Conservation (phyloP, 2,113 vertebrate genomes). For the Ornithorhynchus anatinus region DNA sequence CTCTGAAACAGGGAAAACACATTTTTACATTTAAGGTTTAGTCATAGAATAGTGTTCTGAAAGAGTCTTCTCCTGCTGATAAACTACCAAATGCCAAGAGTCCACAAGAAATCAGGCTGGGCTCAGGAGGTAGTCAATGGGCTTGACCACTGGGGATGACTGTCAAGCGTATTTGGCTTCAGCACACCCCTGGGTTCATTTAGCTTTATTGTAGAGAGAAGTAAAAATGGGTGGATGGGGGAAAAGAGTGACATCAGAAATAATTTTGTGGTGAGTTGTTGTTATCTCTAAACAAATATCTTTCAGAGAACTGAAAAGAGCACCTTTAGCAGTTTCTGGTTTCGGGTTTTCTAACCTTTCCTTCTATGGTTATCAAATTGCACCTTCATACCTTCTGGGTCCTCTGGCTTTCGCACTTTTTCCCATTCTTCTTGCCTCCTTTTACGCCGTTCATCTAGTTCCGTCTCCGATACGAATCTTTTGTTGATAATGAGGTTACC, state of each 20-base stretch:
- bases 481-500: slow-evolving; percentile 86
- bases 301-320: too few species aligned
- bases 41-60: slow-evolving; percentile 3
- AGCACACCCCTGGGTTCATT: too few species aligned
- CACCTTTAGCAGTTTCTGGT: too few species aligned
- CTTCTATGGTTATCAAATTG: neutral
- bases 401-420: slow-evolving; percentile 94
- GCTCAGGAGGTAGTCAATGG: neutral
- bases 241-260: neutral
- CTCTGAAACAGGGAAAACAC: slow-evolving; percentile 70
- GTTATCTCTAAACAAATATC: too few species aligned
- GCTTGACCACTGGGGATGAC: too few species aligned
- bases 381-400: slow-evolving; percentile 82
- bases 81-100: too few species aligned
- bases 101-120: too few species aligned
- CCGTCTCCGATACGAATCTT: slow-evolving; percentile 91
- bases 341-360: accelerated
- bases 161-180: too few species aligned
- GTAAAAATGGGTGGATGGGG: neutral
- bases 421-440: slow-evolving; percentile 97
- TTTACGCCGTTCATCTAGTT: slow-evolving; percentile 91
- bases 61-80: neutral
- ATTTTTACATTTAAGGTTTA: slow-evolving; percentile 9
- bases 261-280: too few species aligned
- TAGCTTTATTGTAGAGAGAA: neutral